Percentiles rank a stretch among this genome's conserved stretches.
Evolutionary conservation across 2,797 vertebrate species (phyloP).

Genomic region (Muraenolepis orangiensis): DNA sequence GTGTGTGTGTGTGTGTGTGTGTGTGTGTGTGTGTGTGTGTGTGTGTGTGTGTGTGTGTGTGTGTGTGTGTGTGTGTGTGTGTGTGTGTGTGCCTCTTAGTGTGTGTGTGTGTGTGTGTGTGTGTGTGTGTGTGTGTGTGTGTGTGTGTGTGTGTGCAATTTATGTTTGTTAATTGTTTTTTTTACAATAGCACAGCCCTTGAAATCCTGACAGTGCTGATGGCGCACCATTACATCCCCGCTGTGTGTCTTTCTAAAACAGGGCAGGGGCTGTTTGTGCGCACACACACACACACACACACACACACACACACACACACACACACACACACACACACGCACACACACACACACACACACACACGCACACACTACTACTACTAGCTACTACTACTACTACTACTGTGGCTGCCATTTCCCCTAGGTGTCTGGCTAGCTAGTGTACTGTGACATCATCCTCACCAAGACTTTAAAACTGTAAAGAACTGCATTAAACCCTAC

Average conservation of each 20-base stretch:
- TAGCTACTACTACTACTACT: not conserved
- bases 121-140: not conserved
- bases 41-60: not conserved
- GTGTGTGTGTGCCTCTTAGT: too few relatives aligned
- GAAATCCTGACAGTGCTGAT: not conserved
- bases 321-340: slow-evolving; percentile 12
- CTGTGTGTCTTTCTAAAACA: not conserved
- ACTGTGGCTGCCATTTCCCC: not conserved
- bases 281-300: slow-evolving; percentile 13
- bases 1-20: too few relatives aligned
- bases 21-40: not conserved
- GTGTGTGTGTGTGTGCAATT: not conserved
- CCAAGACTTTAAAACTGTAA: too few relatives aligned
- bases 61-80: not conserved
- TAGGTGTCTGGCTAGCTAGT: not conserved
- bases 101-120: not conserved
- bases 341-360: slow-evolving; percentile 15
- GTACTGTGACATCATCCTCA: too few relatives aligned
- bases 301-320: slow-evolving; percentile 13
- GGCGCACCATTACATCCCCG: not conserved
- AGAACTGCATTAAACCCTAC: too few relatives aligned
- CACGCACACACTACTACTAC: not conserved
- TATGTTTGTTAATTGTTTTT: too few relatives aligned
- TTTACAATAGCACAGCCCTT: not conserved
- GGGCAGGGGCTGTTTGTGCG: not conserved